phyloP scores from a whole-genome alignment of 2,888 invertebrate species.

The Coleophora deauratella region DNA sequence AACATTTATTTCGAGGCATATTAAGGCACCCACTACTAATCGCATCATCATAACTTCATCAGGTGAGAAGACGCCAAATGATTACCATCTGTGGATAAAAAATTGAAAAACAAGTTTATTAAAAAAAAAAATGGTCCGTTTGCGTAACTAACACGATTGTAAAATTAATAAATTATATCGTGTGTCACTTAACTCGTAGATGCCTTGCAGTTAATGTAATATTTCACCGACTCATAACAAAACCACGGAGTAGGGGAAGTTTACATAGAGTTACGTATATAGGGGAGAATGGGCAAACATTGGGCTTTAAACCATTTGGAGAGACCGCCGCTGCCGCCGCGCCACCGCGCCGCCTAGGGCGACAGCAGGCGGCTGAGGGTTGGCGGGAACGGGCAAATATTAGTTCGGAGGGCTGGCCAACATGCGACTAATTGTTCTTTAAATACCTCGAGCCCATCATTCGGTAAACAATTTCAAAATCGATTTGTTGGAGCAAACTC shows the following conservation, averaged over 20 bases:
- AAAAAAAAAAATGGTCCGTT: too few relatives aligned
- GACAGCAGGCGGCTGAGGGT: slow-evolving; percentile 56
- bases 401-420: slow-evolving; percentile 62
- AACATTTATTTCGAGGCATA: too few relatives aligned
- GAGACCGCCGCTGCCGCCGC: slow-evolving; percentile 26
- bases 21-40: too few relatives aligned
- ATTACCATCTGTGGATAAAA: too few relatives aligned
- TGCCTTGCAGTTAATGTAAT: too few relatives aligned
- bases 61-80: too few relatives aligned
- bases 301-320: slow-evolving; percentile 55
- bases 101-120: too few relatives aligned
- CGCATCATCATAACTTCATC: too few relatives aligned
- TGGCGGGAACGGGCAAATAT: slow-evolving; percentile 71
- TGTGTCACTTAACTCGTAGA: too few relatives aligned
- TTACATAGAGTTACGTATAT: slow-evolving; percentile 44
- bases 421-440: slow-evolving; percentile 72
- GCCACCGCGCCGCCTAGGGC: slow-evolving; percentile 47
- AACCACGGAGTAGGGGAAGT: slow-evolving; percentile 32
- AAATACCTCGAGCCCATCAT: slow-evolving; percentile 65
- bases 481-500: slow-evolving; percentile 59
- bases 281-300: slow-evolving; percentile 61
- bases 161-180: too few relatives aligned
- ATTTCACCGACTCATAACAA: too few relatives aligned
- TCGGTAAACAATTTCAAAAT: slow-evolving; percentile 60
- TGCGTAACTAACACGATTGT: too few relatives aligned